Evolutionary conservation across 2,797 vertebrate species (phyloP).

Genomic region (Phoxinus dragarum): DNA sequence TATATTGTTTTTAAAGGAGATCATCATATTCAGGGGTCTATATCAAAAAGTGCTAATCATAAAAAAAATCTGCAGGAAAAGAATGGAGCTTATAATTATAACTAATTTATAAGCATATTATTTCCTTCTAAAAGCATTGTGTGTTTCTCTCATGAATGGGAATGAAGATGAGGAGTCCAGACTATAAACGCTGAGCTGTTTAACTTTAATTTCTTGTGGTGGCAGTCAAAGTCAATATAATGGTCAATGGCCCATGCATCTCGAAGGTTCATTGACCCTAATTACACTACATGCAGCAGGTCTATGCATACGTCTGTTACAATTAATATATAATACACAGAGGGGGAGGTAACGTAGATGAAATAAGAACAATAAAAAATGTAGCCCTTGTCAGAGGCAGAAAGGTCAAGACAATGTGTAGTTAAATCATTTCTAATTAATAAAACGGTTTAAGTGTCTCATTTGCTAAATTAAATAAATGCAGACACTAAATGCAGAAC

Average conservation of each 20-base stretch:
- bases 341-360: conserved; percentile 9
- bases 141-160: conserved; percentile 38
- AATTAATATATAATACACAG: conserved; percentile 77
- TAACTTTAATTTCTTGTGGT: conserved; percentile 83
- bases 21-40: neutral
- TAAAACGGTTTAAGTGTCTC: neutral
- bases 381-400: neutral
- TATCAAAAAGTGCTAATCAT: neutral
- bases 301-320: conserved; percentile 79
- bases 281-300: conserved; percentile 79
- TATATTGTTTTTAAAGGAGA: neutral
- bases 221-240: conserved; percentile 83
- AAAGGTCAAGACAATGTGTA: conserved; percentile 30
- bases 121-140: neutral
- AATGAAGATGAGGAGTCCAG: conserved; percentile 64
- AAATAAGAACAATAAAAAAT: conserved; percentile 25
- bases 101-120: neutral
- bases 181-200: conserved; percentile 73
- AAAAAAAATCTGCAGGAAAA: neutral
- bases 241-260: conserved; percentile 81
- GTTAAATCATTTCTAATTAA: conserved; percentile 14
- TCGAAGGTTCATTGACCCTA: conserved; percentile 81
- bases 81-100: neutral
- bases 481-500: neutral
- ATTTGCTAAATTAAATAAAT: neutral